These are phyloP conservation scores for Lochmaea crataegi DNA, from an alignment of 2,888 invertebrate species.

Conservation along the genomic window DNA sequence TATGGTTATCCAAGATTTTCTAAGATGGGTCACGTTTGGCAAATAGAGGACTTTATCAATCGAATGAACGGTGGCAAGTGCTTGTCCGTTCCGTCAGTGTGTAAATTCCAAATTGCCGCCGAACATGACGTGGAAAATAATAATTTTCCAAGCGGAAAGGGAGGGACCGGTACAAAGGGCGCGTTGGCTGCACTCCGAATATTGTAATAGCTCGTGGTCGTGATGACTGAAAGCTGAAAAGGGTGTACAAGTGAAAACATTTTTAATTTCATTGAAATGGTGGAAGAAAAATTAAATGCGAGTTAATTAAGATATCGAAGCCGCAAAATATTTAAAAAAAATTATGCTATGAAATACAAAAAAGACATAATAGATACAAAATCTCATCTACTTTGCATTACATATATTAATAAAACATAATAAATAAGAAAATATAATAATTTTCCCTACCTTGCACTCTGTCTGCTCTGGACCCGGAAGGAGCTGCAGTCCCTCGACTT, in stretches of 20 bases:
- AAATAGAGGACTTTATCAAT: conserved; percentile 36
- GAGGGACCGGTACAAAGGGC: not conserved
- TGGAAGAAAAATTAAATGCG: not conserved
- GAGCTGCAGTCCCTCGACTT: conserved; percentile 77
- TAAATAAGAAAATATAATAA: not conserved
- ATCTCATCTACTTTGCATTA: too few species aligned
- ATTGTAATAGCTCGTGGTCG: conserved; percentile 13
- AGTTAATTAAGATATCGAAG: too few species aligned
- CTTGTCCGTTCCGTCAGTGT: conserved; percentile 29
- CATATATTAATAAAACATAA: too few species aligned
- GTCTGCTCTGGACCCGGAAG: conserved; percentile 76
- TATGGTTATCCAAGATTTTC: conserved; percentile 30
- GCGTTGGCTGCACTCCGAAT: not conserved
- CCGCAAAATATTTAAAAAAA: too few species aligned
- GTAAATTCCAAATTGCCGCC: conserved; percentile 25
- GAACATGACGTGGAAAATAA: conserved; percentile 32
- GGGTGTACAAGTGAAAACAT: not conserved
- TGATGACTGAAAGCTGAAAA: conserved; percentile 4
- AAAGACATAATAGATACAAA: too few species aligned
- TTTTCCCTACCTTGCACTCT: conserved; percentile 74
- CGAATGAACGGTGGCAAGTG: conserved; percentile 26
- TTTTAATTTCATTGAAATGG: not conserved
- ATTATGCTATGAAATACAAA: too few species aligned
- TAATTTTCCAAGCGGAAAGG: conserved; percentile 21
- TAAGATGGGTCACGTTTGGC: conserved; percentile 34